A percentile compares a stretch with the other conserved stretches of the same genome.
Evolutionary conservation across 1,140 invertebrate genomes (phyloP).

Genomic region (Drosophila quadrilineata): DNA sequence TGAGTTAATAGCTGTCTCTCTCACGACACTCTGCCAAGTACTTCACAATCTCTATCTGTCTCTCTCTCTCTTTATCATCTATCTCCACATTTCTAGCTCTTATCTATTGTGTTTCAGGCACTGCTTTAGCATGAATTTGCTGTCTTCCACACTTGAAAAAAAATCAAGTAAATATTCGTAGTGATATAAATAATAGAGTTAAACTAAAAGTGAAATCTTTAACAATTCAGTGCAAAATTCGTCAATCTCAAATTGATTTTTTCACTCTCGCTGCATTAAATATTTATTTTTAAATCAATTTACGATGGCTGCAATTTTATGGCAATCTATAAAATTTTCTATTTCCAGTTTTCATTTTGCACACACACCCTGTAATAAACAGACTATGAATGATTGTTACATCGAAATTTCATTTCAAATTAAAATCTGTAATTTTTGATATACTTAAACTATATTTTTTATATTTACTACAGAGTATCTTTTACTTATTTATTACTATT

Average conservation of each 20-base stretch:
- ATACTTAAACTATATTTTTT: not conserved
- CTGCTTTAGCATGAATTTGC: too few relatives aligned
- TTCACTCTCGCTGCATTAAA: conserved; percentile 5
- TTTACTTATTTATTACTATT: not conserved
- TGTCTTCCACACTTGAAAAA: too few relatives aligned
- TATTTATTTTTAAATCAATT: conserved; percentile 30
- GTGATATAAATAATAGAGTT: too few relatives aligned
- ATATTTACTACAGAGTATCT: not conserved
- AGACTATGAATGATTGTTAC: not conserved
- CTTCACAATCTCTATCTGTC: conserved; percentile 7
- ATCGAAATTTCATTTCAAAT: not conserved
- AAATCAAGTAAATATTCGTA: too few relatives aligned
- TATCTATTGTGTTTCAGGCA: too few relatives aligned
- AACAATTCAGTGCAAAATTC: conserved; percentile 7
- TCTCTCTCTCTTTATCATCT: not conserved
- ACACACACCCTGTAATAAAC: not conserved
- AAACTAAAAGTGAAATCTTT: too few relatives aligned
- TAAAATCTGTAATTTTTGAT: not conserved
- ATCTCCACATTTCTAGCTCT: too few relatives aligned
- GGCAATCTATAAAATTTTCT: too few relatives aligned
- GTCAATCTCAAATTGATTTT: conserved; percentile 1
- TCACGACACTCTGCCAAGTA: too few relatives aligned
- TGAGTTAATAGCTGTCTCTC: conserved; percentile 43
- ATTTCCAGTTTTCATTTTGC: not conserved
- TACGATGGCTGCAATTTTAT: not conserved